These are phyloP conservation scores for Diarsia mendica DNA, from an alignment of 2,888 invertebrate species.

Conservation along the genomic window DNA sequence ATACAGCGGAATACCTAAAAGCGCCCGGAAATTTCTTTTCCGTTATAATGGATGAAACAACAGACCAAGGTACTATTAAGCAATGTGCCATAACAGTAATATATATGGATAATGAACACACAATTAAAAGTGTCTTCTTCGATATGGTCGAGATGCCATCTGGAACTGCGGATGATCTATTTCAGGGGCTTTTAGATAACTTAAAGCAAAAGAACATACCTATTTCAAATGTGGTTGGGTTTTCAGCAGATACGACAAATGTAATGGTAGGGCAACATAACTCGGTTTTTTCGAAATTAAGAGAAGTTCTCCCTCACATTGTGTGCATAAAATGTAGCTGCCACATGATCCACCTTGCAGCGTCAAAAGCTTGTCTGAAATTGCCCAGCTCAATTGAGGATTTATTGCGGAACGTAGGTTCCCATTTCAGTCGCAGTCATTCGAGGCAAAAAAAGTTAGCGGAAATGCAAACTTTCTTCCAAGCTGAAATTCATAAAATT, in stretches of 20 bases:
- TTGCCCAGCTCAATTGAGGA: conserved; percentile 1
- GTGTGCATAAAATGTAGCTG: conserved; percentile 8
- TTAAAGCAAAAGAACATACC: conserved; percentile 18
- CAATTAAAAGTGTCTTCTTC: conserved; percentile 22
- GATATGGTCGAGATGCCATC: conserved; percentile 22
- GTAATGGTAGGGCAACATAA: conserved; percentile 1
- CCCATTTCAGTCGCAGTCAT: background rate
- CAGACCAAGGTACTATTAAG: conserved; percentile 21
- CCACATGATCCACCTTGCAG: conserved; percentile 15
- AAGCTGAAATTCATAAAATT: background rate
- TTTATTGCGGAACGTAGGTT: conserved; percentile 10
- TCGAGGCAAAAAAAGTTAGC: background rate
- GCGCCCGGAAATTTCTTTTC: conserved; percentile 29
- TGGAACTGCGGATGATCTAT: conserved; percentile 17
- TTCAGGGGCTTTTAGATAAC: conserved; percentile 12
- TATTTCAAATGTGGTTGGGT: conserved; percentile 15
- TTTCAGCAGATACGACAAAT: conserved; percentile 12
- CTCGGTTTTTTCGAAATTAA: background rate
- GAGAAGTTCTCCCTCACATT: conserved; percentile 1
- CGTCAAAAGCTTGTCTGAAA: conserved; percentile 2
- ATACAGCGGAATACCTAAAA: conserved; percentile 27
- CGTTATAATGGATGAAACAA: conserved; percentile 29
- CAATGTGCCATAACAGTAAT: conserved; percentile 28
- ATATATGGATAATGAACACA: conserved; percentile 17
- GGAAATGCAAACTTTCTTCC: conserved; percentile 3